Conservation (phyloP, 1,140 invertebrate species). For the Ostrea denselamellosa region DNA sequence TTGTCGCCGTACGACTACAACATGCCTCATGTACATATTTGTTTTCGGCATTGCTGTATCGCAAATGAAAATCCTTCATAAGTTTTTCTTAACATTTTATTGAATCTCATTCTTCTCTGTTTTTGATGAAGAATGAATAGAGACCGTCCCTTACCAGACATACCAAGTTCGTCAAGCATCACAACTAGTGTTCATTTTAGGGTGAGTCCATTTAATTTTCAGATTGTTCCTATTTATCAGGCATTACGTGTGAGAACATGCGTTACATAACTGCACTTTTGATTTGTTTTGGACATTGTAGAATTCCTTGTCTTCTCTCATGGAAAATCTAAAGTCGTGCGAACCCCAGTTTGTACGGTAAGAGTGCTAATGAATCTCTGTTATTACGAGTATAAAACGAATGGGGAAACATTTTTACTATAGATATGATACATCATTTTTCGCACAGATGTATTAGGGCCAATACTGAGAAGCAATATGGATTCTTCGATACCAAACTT, state of each 20-base stretch:
- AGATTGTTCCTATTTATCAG: neutral
- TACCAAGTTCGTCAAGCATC: neutral
- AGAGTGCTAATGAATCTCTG: neutral
- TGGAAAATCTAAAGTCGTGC: neutral
- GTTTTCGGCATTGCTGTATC: no score
- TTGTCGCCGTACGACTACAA: no score
- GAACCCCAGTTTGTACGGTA: slow-evolving; percentile 17
- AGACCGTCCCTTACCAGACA: neutral
- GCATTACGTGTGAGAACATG: no score
- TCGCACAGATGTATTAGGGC: slow-evolving; percentile 87
- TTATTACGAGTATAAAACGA: no score
- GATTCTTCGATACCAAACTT: slow-evolving; percentile 86
- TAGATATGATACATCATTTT: neutral
- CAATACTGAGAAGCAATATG: slow-evolving; percentile 85
- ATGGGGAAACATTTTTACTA: no score
- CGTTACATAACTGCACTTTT: neutral
- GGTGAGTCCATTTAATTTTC: neutral
- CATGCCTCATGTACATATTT: no score
- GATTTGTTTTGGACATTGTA: neutral
- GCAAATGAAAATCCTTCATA: no score
- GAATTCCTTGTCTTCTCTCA: neutral
- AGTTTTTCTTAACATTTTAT: no score
- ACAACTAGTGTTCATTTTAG: slow-evolving; percentile 29
- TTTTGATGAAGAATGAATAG: neutral
- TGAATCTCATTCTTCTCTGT: neutral